Evolutionary conservation across 2,888 invertebrate species (phyloP).

Genomic region (Belgica antarctica): DNA sequence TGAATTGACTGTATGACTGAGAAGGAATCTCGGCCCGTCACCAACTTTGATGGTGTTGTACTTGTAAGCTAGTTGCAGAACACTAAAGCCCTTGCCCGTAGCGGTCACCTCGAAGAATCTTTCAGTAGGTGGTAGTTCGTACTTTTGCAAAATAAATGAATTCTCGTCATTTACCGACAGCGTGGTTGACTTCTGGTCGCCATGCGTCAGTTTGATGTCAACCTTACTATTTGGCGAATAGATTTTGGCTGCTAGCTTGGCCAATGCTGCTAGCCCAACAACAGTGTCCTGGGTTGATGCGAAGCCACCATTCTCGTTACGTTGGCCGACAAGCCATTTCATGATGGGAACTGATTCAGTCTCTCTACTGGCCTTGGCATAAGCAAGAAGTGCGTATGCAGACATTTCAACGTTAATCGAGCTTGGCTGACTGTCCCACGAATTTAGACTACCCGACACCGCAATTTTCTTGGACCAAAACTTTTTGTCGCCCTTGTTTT

Average conservation of each 20-base stretch:
- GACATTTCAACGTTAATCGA: constrained; percentile 78
- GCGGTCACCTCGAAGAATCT: constrained; percentile 19
- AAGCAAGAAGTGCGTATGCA: constrained; percentile 78
- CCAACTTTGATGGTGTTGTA: constrained; percentile 24
- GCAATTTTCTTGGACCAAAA: constrained; percentile 74
- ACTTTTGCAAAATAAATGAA: constrained; percentile 76
- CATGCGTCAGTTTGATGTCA: constrained; percentile 59
- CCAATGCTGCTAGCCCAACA: constrained; percentile 69
- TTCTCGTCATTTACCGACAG: constrained; percentile 74
- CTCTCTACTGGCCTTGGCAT: constrained; percentile 56
- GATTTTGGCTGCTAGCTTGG: constrained; percentile 64
- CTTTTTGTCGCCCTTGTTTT: constrained; percentile 62
- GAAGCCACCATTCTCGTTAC: constrained; percentile 69
- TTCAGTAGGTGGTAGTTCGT: constrained; percentile 55
- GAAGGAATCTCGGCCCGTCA: constrained; percentile 19
- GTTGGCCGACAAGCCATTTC: constrained; percentile 70
- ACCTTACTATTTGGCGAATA: constrained; percentile 54
- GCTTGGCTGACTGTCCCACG: constrained; percentile 62
- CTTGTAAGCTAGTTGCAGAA: constrained; percentile 36
- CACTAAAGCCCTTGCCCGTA: constrained; percentile 31
- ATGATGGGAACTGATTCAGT: constrained; percentile 58
- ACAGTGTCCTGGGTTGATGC: constrained; percentile 77
- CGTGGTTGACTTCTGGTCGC: constrained; percentile 51
- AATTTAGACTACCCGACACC: constrained; percentile 57
- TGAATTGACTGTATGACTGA: background rate